Evolutionary conservation across 2,113 vertebrate genomes (phyloP).

Genomic region (Merops nubicus): DNA sequence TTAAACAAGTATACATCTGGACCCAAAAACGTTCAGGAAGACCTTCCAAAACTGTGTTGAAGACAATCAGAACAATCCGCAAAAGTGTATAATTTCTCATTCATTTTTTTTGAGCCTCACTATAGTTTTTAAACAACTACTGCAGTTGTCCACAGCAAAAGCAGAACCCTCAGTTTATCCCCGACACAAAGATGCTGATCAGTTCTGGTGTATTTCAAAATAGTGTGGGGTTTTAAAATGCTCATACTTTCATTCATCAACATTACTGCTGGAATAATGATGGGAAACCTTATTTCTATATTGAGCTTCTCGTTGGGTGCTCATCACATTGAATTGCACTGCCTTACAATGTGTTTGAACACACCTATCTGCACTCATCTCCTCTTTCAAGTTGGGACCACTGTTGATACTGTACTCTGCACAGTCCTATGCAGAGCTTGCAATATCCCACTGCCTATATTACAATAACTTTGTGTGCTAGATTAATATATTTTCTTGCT

Average conservation of each 20-base stretch:
- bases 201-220: not conserved
- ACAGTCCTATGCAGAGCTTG: not conserved
- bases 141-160: not conserved
- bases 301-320: not conserved
- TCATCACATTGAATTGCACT: not conserved
- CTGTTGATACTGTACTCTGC: too few relatives aligned
- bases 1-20: not conserved
- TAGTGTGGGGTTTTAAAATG: not conserved
- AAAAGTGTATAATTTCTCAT: not conserved
- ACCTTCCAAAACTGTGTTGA: not conserved
- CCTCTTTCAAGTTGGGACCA: not conserved
- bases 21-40: not conserved
- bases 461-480: not conserved
- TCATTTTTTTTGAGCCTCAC: not conserved
- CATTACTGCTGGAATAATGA: not conserved
- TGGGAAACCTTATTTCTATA: not conserved
- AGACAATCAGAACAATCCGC: not conserved
- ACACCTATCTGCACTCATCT: not conserved
- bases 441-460: not conserved
- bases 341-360: not conserved
- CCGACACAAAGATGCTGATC: not conserved
- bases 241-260: not conserved
- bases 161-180: not conserved
- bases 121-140: not conserved
- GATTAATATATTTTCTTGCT: not conserved